These are phyloP conservation scores for Fissipunctia ypsillon DNA, from an alignment of 2,888 invertebrate species.

Conservation along the genomic window DNA sequence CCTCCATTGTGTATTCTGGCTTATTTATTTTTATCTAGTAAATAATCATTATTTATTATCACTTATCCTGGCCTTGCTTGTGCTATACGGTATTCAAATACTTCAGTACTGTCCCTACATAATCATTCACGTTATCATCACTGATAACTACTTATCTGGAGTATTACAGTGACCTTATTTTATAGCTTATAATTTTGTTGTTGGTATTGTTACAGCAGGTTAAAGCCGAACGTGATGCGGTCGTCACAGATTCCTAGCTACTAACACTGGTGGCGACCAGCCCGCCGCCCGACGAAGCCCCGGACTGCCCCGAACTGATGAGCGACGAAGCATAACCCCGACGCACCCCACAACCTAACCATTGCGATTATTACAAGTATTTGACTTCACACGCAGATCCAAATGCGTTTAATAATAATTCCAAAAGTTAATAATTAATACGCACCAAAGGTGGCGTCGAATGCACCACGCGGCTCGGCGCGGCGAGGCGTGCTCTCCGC, in stretches of 20 bases:
- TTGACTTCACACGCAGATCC: conserved; percentile 28
- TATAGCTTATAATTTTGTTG: conserved; percentile 20
- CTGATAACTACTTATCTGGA: conserved; percentile 31
- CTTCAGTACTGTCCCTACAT: conserved; percentile 1
- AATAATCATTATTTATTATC: conserved; percentile 26
- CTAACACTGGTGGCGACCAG: conserved; percentile 75
- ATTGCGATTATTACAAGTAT: conserved; percentile 27
- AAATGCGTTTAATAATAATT: conserved; percentile 23
- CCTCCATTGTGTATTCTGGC: background rate
- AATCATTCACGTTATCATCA: conserved; percentile 29
- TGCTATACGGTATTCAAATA: conserved; percentile 5
- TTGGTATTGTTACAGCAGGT: conserved; percentile 90
- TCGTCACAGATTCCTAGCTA: conserved; percentile 89
- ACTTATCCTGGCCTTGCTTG: conserved; percentile 6
- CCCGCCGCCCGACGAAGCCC: conserved; percentile 63
- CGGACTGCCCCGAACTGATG: conserved; percentile 63
- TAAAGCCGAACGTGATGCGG: conserved; percentile 93
- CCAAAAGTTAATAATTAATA: conserved; percentile 27
- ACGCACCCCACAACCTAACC: conserved; percentile 14
- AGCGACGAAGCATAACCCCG: conserved; percentile 48
- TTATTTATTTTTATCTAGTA: conserved; percentile 23
- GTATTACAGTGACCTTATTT: conserved; percentile 22
- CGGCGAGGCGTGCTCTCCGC: conserved; percentile 36
- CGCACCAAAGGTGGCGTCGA: conserved; percentile 36
- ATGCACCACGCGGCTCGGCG: conserved; percentile 24